Conservation (phyloP, 2,113 vertebrate species). For the Glaucidium brasilianum region DNA sequence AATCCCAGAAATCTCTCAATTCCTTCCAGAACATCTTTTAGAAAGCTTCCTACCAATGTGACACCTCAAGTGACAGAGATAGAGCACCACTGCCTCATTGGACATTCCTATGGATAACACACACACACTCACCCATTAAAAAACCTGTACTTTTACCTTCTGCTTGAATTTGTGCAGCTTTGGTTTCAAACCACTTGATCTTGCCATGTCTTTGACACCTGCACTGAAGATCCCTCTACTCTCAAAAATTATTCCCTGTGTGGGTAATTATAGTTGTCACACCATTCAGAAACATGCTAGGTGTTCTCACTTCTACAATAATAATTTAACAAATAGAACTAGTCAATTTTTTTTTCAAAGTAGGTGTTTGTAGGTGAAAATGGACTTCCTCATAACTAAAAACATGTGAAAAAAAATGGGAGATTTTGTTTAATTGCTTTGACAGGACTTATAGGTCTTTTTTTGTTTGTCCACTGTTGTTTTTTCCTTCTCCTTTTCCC, state of each 20-base stretch:
- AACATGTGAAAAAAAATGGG: neutral
- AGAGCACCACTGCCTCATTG: neutral
- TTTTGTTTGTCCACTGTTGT: neutral
- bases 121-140: neutral
- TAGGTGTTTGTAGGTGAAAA: neutral
- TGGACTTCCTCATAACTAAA: neutral
- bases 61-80: neutral
- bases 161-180: neutral
- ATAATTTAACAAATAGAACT: neutral
- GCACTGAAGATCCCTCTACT: neutral
- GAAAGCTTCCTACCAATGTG: neutral
- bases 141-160: neutral
- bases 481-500: neutral
- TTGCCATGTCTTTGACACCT: neutral
- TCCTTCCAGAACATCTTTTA: neutral
- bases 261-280: conserved; percentile 8
- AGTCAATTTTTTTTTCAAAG: neutral
- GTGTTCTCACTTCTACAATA: neutral
- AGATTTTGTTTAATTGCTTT: neutral
- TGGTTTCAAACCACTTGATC: neutral
- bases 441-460: neutral
- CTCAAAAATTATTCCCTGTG: neutral
- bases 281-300: neutral
- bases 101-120: neutral
- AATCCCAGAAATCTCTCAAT: neutral